Evolutionary conservation across 1,140 invertebrate genomes (phyloP), one percentile per base, ranked within the genome.

Genomic region (Orchestia grillus): DNA sequence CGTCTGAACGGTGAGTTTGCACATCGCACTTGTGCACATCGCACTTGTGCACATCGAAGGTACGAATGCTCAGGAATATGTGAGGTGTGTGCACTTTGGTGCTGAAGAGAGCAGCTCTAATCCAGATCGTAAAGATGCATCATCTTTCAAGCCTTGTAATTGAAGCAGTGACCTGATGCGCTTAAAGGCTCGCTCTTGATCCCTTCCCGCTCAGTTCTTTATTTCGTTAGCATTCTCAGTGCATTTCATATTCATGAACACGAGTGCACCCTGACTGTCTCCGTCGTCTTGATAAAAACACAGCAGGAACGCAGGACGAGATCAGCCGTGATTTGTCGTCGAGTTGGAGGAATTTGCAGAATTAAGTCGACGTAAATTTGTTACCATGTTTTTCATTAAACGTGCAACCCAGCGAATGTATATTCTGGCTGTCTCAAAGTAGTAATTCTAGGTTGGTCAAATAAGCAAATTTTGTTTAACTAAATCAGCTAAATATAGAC

Each of bases 211-310:
- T 53, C 11, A 77, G 62, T 77, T 77, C 62, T 77, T 77, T 36
- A 36, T 77, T 77, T 77, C 62, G 62, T 77, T 77, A 1, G 62
- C 62, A 77, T 77, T 77, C 62, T 77, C 62, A 36, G 36, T 3
- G 62, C 62, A 77, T 77, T 77, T 28, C 62, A 77, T 77, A 77
- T 77, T 77, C 62, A 77, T 77, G 62, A 77, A 77, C 62, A 77
- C 62, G 62, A 23, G 28, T 77, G 62, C 62, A 23, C 36, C 28
- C 62, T 77, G 47, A 19, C 6, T 53, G 28, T 77, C 36, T 77
- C 36, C 36, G 62, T 15, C 15, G 62, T 77, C 62, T 77, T 28
- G 15, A 77, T 77, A 36, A 77, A 77, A 77, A 77, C 1, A 77
- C 36, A 19, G 15, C 36, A 15, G 62, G 1, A 36, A 77, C 1